phyloP scores from a whole-genome alignment of 1,140 invertebrate species.

The Hestina assimilis region DNA sequence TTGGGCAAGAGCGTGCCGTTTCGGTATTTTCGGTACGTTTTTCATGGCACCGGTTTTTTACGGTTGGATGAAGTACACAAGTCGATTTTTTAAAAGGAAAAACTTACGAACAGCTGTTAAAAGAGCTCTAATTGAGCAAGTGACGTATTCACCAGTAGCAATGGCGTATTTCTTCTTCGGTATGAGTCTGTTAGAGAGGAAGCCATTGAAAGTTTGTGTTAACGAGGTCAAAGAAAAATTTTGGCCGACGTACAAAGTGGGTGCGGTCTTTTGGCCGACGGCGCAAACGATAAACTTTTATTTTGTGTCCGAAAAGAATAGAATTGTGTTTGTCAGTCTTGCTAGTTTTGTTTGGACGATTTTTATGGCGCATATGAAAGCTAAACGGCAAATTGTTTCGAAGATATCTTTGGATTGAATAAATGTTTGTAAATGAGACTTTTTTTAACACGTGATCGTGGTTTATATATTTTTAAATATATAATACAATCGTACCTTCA shows the following conservation, averaged over 20 bases:
- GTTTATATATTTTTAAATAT: too few relatives aligned
- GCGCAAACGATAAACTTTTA: constrained; percentile 90
- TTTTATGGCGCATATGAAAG: constrained; percentile 91
- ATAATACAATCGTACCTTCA: too few relatives aligned
- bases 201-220: constrained; percentile 81
- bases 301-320: constrained; percentile 87
- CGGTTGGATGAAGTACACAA: constrained; percentile 58
- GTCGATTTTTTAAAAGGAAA: constrained; percentile 47
- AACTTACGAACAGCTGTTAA: constrained; percentile 40
- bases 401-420: background rate
- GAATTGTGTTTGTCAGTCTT: constrained; percentile 88
- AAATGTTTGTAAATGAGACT: too few relatives aligned
- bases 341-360: constrained; percentile 91
- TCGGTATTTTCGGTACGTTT: constrained; percentile 56
- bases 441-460: too few relatives aligned
- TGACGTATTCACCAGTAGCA: constrained; percentile 87
- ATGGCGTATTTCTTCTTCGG: constrained; percentile 90
- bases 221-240: constrained; percentile 88
- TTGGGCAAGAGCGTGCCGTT: constrained; percentile 45
- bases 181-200: constrained; percentile 87
- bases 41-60: constrained; percentile 68
- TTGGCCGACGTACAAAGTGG: constrained; percentile 87
- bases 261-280: constrained; percentile 83
- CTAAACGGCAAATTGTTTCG: constrained; percentile 73
- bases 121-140: constrained; percentile 85